These are phyloP conservation scores for Montipora sp. DNA, from an alignment of 64 coral and sea anemone species.

Conservation along the genomic window DNA sequence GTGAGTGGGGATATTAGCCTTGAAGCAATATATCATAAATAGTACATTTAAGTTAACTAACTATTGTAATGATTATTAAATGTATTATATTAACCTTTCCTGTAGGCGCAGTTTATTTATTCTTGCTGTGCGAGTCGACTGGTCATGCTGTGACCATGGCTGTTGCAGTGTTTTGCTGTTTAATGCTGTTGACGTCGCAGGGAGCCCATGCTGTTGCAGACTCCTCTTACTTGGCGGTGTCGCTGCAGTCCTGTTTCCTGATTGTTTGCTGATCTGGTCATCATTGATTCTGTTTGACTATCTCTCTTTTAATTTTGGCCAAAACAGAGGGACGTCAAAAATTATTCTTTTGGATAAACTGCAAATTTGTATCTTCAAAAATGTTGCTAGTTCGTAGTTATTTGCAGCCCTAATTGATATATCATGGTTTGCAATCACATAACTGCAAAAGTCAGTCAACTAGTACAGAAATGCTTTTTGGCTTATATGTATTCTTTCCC, in stretches of 20 bases:
- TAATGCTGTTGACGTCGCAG: constrained; percentile 29
- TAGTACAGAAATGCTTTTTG: no score
- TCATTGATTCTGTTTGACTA: constrained; percentile 15
- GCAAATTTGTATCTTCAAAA: no score
- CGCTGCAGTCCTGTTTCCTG: constrained; percentile 46
- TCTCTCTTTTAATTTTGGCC: not conserved
- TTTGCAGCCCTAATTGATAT: no score
- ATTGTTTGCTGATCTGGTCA: constrained; percentile 34
- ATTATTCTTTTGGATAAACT: not conserved
- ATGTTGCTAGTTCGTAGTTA: no score
- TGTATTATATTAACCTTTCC: constrained; percentile 68
- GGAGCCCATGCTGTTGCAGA: constrained; percentile 58
- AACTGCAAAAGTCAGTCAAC: no score
- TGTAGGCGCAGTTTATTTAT: constrained; percentile 77
- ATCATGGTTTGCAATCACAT: no score
- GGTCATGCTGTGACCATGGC: constrained; percentile 39
- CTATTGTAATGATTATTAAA: constrained; percentile 49
- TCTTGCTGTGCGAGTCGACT: constrained; percentile 54
- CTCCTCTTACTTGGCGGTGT: constrained; percentile 52
- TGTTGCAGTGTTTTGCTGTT: constrained; percentile 48
- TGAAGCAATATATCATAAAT: not conserved
- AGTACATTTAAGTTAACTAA: not conserved
- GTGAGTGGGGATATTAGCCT: not conserved
- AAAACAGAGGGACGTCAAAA: not conserved
- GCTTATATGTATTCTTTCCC: no score